Evolutionary conservation across 2,888 invertebrate genomes (phyloP), one percentile per base, ranked within the genome.

Genomic region (Drosophila stalkeri): DNA sequence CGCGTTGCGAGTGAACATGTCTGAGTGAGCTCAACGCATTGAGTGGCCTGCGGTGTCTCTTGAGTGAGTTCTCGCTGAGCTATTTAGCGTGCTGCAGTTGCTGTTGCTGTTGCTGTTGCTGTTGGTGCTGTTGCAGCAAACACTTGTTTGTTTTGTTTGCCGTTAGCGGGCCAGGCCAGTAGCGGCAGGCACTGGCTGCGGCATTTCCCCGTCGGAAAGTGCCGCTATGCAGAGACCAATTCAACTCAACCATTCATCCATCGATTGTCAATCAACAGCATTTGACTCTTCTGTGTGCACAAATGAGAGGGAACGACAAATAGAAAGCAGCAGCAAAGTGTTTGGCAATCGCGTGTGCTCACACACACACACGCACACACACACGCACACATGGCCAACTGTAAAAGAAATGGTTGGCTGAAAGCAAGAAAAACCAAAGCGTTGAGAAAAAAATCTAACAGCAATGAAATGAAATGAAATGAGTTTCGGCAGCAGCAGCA

Each of bases 231-330:
- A 54, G 14, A 18, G 43, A 18, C 14, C 65, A 65, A 35, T n/a
- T 27, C 44, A 41, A 12, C 11, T 27, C 70, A 63, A 23, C 56
- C 56, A 64, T 75, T 67, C 80, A 77, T 72, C 72, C 81, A 90
- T 91, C 90, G 90, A 91, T 91, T 90, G 91, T 91, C 91, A 91
- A 91, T 91, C 89, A 51, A 18, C 49, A 81, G 78, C 77, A 77
- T 67, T 86, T 77, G 77, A 79, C 75, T 77, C 82, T 35, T 68
- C 52, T 89, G 84, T 80, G 84, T 80, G 90, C 72, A 81, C 75
- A 89, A 91, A 77, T 79, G 88, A 89, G 89, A 90, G 64, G 59
- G 73, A 75, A 77, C 57, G 64, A 75, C 44, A 35, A 57, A 33
- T 65, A 51, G 64, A 75, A 71, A 59, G 59, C 54, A 56, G 60